Percentiles rank a stretch among this genome's conserved stretches.
Evolutionary conservation across 1,140 invertebrate species (phyloP).

Genomic region (Caenorhabditis tropicalis): DNA sequence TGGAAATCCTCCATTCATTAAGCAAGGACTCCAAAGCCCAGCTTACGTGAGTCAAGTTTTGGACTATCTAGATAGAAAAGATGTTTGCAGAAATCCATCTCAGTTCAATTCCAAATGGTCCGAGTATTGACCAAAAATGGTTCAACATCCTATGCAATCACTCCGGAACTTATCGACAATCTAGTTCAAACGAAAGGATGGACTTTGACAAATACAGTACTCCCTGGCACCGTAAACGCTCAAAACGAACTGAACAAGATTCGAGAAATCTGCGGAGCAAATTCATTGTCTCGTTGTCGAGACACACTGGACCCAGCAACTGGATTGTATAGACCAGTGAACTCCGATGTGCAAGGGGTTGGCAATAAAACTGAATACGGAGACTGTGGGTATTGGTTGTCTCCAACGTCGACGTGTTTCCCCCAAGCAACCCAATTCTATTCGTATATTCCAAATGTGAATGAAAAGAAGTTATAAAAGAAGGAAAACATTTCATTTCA

Average conservation of each 20-base stretch:
- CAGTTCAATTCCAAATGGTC: background rate
- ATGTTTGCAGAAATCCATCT: constrained; percentile 8
- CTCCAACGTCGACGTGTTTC: background rate
- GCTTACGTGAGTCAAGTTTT: background rate
- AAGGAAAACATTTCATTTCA: background rate
- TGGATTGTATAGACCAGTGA: background rate
- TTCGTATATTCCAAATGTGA: background rate
- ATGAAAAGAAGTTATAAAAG: background rate
- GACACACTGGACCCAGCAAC: background rate
- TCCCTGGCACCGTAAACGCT: background rate
- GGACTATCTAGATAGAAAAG: background rate
- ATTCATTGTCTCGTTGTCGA: background rate
- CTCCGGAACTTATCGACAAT: background rate
- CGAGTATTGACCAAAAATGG: background rate
- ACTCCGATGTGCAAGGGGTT: background rate
- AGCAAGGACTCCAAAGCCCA: background rate
- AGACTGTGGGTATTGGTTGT: constrained; percentile 1
- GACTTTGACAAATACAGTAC: background rate
- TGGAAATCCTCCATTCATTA: background rate
- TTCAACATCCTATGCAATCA: background rate
- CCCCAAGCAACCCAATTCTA: background rate
- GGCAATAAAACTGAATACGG: background rate
- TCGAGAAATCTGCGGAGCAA: background rate
- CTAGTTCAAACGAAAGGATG: background rate
- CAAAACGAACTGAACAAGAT: background rate